Evolutionary conservation across 2,113 vertebrate species (phyloP), one percentile per base, ranked within the genome.

Genomic region (Solea solea): DNA sequence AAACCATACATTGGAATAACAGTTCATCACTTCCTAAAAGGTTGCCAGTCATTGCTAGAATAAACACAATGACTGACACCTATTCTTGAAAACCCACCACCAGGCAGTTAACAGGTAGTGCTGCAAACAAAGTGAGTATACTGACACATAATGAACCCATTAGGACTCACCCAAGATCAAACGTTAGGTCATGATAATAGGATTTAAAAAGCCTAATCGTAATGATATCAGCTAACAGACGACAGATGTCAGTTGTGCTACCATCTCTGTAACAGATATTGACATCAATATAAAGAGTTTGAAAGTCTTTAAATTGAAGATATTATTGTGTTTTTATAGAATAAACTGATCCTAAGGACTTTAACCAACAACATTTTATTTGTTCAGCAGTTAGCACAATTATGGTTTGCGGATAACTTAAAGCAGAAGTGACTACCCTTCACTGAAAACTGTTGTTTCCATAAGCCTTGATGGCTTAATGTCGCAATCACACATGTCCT

Each of bases 161-260:
- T 83, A 82, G 69, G 79, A 79, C 70, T 7, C 67, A 76, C 16
- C 64, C 7, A 74, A 83, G 74, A 79, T 64, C 42, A 78, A 69
- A 62, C 16, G 56, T 69, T 52, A 56, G 56, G 58, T 68, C 69
- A 76, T 76, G 74, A 44, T 78, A 80, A 90, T 74, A 52, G 77
- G 84, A 91, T 85, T 87, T 86, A 72, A 34, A 77, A 78, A 65
- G 51, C 28, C 72, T 64, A 57, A 51, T 78, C 44, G 66, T 64
- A 77, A 76, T 69, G 64, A 71, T 61, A 77, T 82, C 67, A 69
- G 75, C 59, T 34, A 76, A 63, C 59, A 67, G 53, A 41, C 55
- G 62, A 73, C 40, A 67, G 34, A 56, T 42, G 57, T 49, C 77
- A 71, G 66, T 80, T 74, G 78, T 55, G 63, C 27, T 58, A 34